Evolutionary conservation across 2,113 vertebrate genomes (phyloP).

Genomic region (Xenopus laevis): DNA sequence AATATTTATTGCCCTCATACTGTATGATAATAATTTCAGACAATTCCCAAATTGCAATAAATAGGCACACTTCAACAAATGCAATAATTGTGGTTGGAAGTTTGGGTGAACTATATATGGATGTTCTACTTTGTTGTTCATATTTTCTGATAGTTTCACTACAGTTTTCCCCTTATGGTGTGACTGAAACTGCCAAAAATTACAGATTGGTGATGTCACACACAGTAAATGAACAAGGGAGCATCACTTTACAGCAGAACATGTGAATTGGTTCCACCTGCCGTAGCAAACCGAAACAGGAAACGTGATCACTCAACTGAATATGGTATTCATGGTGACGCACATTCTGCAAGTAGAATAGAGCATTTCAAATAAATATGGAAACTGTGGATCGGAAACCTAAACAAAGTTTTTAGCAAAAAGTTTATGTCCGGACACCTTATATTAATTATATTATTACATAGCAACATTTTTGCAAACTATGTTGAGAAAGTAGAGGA

Average conservation of each 20-base stretch:
- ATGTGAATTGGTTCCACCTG: conserved; percentile 21
- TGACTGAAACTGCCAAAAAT: conserved; percentile 20
- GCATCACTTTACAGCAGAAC: background rate
- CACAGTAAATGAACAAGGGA: conserved; percentile 16
- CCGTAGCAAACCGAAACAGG: conserved; percentile 20
- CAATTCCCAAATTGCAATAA: too few relatives aligned
- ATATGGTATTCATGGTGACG: background rate
- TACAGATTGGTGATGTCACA: conserved; percentile 22
- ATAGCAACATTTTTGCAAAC: too few relatives aligned
- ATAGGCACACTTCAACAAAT: too few relatives aligned
- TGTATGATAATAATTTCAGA: background rate
- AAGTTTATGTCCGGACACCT: too few relatives aligned
- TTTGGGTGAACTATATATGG: conserved; percentile 10
- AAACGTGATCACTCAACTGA: conserved; percentile 6
- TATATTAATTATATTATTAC: too few relatives aligned
- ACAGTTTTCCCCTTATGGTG: conserved; percentile 10
- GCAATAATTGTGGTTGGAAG: background rate
- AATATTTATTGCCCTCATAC: too few relatives aligned
- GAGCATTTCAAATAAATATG: background rate
- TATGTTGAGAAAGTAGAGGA: too few relatives aligned
- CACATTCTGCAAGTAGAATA: background rate
- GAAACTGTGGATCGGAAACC: background rate
- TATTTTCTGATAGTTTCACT: conserved; percentile 4
- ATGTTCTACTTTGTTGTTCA: background rate
- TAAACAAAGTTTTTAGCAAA: background rate